phyloP scores from a whole-genome alignment of 2,888 invertebrate genomes.

The Phrixothrix hirtus region DNA sequence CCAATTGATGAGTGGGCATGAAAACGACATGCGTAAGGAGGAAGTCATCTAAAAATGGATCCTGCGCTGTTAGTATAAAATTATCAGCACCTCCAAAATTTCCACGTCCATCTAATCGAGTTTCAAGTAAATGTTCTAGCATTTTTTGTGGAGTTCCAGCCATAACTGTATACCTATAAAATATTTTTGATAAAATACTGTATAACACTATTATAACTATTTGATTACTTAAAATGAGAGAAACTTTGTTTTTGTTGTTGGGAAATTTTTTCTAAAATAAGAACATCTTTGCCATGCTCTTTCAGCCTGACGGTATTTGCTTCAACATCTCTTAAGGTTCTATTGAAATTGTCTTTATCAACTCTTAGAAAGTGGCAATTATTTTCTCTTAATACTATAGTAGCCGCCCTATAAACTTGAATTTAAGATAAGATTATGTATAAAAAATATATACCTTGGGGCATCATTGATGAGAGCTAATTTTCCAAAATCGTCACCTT shows the following conservation, averaged over 20 bases:
- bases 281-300: slow-evolving; percentile 81
- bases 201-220: no score
- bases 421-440: no score
- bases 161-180: slow-evolving; percentile 80
- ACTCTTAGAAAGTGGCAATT: slow-evolving; percentile 82
- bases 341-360: slow-evolving; percentile 84
- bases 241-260: slow-evolving; percentile 59
- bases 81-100: slow-evolving; percentile 57
- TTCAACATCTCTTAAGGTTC: slow-evolving; percentile 80
- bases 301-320: slow-evolving; percentile 85
- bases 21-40: slow-evolving; percentile 81
- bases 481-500: slow-evolving; percentile 88
- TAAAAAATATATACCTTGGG: slow-evolving; percentile 76
- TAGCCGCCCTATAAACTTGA: slow-evolving; percentile 75
- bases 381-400: slow-evolving; percentile 78
- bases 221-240: slow-evolving; percentile 72
- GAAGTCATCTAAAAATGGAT: slow-evolving; percentile 81
- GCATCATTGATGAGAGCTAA: slow-evolving; percentile 83
- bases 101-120: slow-evolving; percentile 68
- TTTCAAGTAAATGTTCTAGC: slow-evolving; percentile 82
- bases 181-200: no score
- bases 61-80: slow-evolving; percentile 57
- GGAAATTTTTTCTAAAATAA: slow-evolving; percentile 75
- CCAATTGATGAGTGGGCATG: slow-evolving; percentile 75
- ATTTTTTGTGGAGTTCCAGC: slow-evolving; percentile 85